These are phyloP conservation scores for Teleiodes luculella DNA, from an alignment of 2,888 invertebrate genomes.

Conservation along the genomic window DNA sequence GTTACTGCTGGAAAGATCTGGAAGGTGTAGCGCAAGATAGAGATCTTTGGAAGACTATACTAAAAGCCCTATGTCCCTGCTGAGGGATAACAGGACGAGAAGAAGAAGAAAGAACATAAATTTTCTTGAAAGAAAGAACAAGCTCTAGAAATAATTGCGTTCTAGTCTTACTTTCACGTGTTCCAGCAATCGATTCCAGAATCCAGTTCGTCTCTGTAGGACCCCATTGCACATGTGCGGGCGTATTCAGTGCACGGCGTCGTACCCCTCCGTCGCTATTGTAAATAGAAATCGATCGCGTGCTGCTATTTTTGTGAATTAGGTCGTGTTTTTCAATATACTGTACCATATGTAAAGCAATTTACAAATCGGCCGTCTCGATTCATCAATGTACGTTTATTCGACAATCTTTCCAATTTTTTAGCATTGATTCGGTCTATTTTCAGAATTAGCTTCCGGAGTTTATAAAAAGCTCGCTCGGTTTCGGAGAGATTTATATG, in stretches of 20 bases:
- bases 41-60: no score
- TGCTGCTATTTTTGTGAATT: constrained; percentile 54
- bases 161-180: neutral
- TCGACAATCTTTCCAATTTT: neutral
- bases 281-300: constrained; percentile 66
- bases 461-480: neutral
- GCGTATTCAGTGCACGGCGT: constrained; percentile 38
- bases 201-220: constrained; percentile 14
- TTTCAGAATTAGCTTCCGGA: neutral
- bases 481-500: neutral
- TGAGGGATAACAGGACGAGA: no score
- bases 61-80: no score
- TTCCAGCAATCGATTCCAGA: constrained; percentile 25
- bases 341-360: constrained; percentile 23
- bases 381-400: constrained; percentile 1
- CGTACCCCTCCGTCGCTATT: constrained; percentile 39
- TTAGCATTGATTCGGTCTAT: neutral
- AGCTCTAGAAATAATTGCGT: no score
- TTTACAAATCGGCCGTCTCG: neutral
- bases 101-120: no score
- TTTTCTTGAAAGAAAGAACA: no score
- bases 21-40: no score
- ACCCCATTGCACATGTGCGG: constrained; percentile 61
- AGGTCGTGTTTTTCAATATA: constrained; percentile 36
- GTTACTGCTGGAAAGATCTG: no score